Evolutionary conservation across 1,140 invertebrate species (phyloP), one percentile per base, ranked within the genome.

Genomic region (Caenorhabditis inopinata): DNA sequence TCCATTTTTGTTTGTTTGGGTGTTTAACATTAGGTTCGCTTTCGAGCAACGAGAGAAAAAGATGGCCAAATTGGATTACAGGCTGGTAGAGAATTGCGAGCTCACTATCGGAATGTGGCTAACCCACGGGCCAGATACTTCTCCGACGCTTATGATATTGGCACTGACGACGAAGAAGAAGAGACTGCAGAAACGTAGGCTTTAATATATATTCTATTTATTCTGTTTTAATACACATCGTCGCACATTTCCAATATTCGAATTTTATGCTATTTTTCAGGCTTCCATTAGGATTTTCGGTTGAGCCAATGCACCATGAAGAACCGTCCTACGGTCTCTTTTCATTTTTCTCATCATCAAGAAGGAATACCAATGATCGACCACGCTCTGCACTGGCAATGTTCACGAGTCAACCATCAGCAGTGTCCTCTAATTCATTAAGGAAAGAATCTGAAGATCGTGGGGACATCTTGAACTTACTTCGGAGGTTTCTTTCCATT

Each of bases 81-180:
- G 32, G 80, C 80, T 77, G 80, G 74, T 21, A 58, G 75, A 35
- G 80, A 81, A 45, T 46, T 81, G 27, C 80, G 32, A 27, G 27
- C 38, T 9, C 42, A 46, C 75, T 76, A 76, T 35, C 74, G 48
- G 7, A 49, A 58, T 76, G 45, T 48, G 32, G 21, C 25, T 27
- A 81, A 81, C 47, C 80, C 80, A 38, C 74, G 80, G n/a, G 80
- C 80, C 9, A 78, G 80, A 62, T 81, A 81, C 35, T 81, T 81
- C 48, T 46, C 42, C 7, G 42, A 81, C 53, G 62, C 53, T 68
- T 45, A 45, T 73, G 48, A 62, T 48, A 32, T 46, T 62, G 53
- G 42, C 16, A 62, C 42, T 0, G 77, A 78, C 45, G 51, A 77
- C 4, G 80, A 81, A 25, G 74, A 75, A 25, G 75, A 74, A 68